These are phyloP conservation scores for Arctopsyche grandis DNA, from an alignment of 1,140 invertebrate species.

Conservation along the genomic window DNA sequence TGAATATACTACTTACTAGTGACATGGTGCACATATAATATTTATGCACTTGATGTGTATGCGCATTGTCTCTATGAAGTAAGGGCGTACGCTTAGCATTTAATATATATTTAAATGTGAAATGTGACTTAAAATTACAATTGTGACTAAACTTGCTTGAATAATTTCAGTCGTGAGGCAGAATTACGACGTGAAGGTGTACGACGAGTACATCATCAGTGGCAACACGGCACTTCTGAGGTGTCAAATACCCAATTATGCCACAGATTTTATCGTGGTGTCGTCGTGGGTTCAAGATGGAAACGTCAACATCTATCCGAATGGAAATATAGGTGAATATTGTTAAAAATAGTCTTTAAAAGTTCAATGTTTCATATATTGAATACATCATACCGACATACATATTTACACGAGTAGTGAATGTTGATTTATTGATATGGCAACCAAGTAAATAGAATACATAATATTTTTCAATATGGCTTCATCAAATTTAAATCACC, in stretches of 20 bases:
- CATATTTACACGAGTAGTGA: too few relatives aligned
- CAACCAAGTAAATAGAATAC: too few relatives aligned
- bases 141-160: neutral
- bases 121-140: conserved; percentile 1
- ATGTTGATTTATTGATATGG: too few relatives aligned
- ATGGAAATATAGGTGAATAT: conserved; percentile 79
- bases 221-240: conserved; percentile 88
- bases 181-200: conserved; percentile 87
- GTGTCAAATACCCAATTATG: conserved; percentile 88
- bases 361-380: too few relatives aligned
- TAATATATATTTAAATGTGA: neutral
- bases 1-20: too few relatives aligned
- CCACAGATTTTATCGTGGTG: conserved; percentile 86
- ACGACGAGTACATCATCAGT: conserved; percentile 87
- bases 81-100: neutral
- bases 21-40: too few relatives aligned
- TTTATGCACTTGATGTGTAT: too few relatives aligned
- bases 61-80: neutral
- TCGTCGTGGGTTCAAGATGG: conserved; percentile 90
- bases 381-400: too few relatives aligned
- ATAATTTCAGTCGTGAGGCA: conserved; percentile 80
- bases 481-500: too few relatives aligned
- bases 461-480: too few relatives aligned
- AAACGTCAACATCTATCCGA: conserved; percentile 81
- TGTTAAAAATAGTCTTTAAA: too few relatives aligned